Evolutionary conservation across 2,888 invertebrate genomes (phyloP), one percentile per base, ranked within the genome.

Genomic region (Autographa pulchrina): DNA sequence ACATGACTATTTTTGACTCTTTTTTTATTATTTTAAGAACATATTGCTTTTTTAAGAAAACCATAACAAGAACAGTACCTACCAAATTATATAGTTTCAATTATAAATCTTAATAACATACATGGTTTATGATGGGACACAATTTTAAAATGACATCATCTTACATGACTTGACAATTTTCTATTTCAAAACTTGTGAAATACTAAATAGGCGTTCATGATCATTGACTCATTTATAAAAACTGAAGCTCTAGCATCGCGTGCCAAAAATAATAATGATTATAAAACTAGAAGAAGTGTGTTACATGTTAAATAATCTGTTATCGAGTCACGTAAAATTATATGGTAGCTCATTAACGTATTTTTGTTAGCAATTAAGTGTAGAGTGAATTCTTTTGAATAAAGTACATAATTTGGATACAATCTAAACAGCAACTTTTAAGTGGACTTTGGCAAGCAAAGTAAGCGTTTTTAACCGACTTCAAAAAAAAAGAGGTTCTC

Each of bases 141-240:
- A 25, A 75, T 58, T 1, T 41, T 18, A 0, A 2, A 38, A 13
- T 79, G 70, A 69, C 68, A 60, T 80, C 58, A 79, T 56, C 14
- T 25, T 25, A 20, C 68, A 71, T 79, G 80, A 79, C 70, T 67
- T 9, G 11, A 67, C 70, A 14, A 7, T 52, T 74, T 20, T 71
- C 58, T n/a, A 65, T 73, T 73, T 56, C 62, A 80, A 54, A 35
- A 62, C 9, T 78, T 78, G 68, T 75, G 68, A 41, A 72, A 77
- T 78, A 66, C 62, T 59, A 20, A 31, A 35, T 68, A 54, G 48
- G n/a, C 7, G 48, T 48, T 48, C 5, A 38, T 38, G 11, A 7
- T n/a, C 7, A 43, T 43, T 16, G 43, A 43, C 16, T 43, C 43
- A 48, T 48, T 48, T n/a, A 48, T 48, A n/a, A 25, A 25, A 8